Evolutionary conservation across 2,797 vertebrate genomes (phyloP).

Genomic region (Pseudochirops cupreus): DNA sequence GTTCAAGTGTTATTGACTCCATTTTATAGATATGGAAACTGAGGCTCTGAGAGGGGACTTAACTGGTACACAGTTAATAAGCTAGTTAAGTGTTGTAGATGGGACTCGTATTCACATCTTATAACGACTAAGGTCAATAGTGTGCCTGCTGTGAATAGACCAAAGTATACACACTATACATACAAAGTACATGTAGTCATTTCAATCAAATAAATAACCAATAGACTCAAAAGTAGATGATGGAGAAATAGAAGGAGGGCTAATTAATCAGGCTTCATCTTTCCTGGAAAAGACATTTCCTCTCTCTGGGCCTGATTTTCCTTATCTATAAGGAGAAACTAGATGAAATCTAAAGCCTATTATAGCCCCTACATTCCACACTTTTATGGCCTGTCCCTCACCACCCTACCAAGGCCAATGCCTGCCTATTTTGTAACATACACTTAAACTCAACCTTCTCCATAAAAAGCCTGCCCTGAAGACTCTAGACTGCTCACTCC

Average conservation of each 20-base stretch:
- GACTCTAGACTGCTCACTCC: neutral
- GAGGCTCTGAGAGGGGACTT: neutral
- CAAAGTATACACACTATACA: no score
- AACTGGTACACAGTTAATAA: neutral
- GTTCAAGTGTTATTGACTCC: neutral
- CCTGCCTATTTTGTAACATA: neutral
- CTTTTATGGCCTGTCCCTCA: neutral
- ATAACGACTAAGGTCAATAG: neutral
- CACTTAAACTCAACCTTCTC: neutral
- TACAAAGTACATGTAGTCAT: neutral
- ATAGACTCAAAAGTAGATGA: neutral
- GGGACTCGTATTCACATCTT: neutral
- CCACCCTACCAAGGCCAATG: neutral
- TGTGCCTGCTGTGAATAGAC: no score
- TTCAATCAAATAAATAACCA: neutral
- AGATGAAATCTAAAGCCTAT: neutral
- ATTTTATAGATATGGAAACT: neutral
- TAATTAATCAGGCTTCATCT: neutral
- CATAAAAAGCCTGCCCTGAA: neutral
- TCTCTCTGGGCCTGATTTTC: neutral
- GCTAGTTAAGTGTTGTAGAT: neutral
- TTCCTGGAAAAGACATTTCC: neutral
- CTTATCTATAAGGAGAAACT: neutral
- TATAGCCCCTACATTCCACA: neutral
- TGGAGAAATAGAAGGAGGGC: neutral